Evolutionary conservation across 2,113 vertebrate species (phyloP).

Genomic region (Cyprinodon brontotheroides): DNA sequence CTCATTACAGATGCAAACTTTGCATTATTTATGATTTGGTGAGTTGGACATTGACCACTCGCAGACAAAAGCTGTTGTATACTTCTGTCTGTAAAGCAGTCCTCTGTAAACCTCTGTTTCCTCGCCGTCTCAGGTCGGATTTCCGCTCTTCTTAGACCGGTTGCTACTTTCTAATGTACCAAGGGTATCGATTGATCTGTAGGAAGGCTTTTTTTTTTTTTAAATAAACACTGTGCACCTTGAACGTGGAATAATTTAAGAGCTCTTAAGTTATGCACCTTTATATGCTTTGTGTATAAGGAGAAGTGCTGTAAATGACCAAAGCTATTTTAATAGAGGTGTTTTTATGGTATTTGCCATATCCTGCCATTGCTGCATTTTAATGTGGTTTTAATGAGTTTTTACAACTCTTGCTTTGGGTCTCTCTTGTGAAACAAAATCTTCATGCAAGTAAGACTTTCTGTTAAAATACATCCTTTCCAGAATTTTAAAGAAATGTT

Average conservation of each 20-base stretch:
- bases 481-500: background rate
- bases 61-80: background rate
- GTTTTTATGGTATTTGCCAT: background rate
- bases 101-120: background rate
- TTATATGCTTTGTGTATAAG: background rate
- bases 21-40: slow-evolving; percentile 12
- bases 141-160: background rate
- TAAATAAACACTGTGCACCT: background rate
- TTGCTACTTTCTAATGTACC: background rate
- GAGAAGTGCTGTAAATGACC: background rate
- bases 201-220: background rate
- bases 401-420: background rate
- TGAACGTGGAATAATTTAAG: background rate
- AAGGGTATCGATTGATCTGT: background rate
- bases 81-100: slow-evolving; percentile 8
- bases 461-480: background rate
- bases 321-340: background rate
- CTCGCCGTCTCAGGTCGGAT: background rate
- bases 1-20: slow-evolving; percentile 9
- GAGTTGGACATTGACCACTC: slow-evolving; percentile 4
- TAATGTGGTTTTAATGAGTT: background rate
- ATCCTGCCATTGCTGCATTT: background rate
- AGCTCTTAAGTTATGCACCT: background rate
- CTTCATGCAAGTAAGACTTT: background rate
- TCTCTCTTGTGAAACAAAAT: background rate